Conservation (phyloP, 2,797 vertebrate genomes). For the Brotogeris chrysoptera region DNA sequence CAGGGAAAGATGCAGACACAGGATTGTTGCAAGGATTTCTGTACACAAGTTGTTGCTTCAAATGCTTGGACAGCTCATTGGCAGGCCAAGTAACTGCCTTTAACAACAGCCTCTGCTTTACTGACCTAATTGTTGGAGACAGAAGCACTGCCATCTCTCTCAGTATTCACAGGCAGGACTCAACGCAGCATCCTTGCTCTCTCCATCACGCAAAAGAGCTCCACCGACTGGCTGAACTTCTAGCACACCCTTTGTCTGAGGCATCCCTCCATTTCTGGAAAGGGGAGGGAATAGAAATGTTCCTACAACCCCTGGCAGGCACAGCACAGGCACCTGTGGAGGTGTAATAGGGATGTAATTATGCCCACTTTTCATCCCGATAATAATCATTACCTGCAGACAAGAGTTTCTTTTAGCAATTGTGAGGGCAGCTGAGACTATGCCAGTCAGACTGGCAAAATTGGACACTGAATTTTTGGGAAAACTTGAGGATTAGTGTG, state of each 20-base stretch:
- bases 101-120: neutral
- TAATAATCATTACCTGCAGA: neutral
- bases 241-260: too few species aligned
- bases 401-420: neutral
- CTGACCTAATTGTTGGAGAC: neutral
- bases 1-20: neutral
- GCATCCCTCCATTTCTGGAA: accelerated
- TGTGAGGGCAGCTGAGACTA: neutral
- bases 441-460: neutral
- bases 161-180: accelerated
- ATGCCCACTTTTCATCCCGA: neutral
- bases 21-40: neutral
- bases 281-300: neutral
- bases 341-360: too few species aligned
- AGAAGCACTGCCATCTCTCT: accelerated
- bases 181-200: neutral
- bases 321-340: accelerated
- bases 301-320: neutral
- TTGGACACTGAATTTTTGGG: neutral
- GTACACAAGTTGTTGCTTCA: neutral
- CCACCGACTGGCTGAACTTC: too few species aligned
- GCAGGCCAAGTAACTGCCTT: neutral
- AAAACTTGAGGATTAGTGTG: neutral
- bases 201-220: neutral
- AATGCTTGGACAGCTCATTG: neutral